phyloP scores from a whole-genome alignment of 2,113 vertebrate genomes.

The Rhipidura dahli region DNA sequence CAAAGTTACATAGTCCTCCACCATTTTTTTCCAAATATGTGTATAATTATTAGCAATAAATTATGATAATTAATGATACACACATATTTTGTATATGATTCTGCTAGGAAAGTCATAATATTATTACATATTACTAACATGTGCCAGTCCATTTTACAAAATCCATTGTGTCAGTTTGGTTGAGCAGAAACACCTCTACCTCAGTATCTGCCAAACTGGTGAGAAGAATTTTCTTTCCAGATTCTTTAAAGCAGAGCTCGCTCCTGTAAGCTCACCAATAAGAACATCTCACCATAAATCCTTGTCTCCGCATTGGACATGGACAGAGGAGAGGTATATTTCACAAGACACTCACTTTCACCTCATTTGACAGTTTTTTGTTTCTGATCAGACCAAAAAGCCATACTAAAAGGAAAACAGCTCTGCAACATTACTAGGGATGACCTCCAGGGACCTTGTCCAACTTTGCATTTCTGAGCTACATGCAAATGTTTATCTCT shows the following conservation, averaged over 20 bases:
- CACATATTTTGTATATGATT: background rate
- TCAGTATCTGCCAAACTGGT: background rate
- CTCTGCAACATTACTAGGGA: background rate
- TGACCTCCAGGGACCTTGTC: background rate
- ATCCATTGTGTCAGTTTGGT: background rate
- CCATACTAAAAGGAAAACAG: background rate
- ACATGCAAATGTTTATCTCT: background rate
- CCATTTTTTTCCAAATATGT: background rate
- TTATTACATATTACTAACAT: background rate
- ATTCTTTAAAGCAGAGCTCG: background rate
- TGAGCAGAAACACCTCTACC: background rate
- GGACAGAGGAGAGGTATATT: background rate
- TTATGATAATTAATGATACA: background rate
- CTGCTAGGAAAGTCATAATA: background rate
- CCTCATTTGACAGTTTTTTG: background rate
- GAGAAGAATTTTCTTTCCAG: background rate
- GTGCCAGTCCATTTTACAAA: background rate
- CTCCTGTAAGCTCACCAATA: background rate
- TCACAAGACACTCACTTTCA: background rate
- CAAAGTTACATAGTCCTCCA: background rate
- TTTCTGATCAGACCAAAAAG: background rate
- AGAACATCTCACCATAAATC: background rate
- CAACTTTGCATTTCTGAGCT: background rate
- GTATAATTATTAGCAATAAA: background rate
- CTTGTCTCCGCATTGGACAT: rapidly evolving